phyloP scores from a whole-genome alignment of 2,113 vertebrate species.

The Nymphicus hollandicus region DNA sequence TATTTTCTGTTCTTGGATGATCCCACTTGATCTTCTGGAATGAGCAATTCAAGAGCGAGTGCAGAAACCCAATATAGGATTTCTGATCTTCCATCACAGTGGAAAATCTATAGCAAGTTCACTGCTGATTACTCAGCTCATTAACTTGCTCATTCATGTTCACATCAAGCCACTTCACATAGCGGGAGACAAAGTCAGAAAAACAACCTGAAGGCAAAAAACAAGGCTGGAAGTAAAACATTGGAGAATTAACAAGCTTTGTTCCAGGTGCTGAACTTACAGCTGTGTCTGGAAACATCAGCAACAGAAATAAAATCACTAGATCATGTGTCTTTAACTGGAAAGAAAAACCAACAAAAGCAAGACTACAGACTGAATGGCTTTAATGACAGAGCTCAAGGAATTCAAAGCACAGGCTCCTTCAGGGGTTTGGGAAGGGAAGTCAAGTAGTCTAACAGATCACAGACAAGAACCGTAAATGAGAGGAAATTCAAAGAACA shows the following conservation, averaged over 20 bases:
- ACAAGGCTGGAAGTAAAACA: neutral
- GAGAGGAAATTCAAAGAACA: neutral
- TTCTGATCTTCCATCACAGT: neutral
- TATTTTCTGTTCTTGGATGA: neutral
- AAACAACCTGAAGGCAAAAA: slow-evolving; percentile 25
- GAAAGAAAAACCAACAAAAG: neutral
- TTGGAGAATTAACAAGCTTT: neutral
- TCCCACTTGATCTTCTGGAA: neutral
- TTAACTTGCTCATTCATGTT: neutral
- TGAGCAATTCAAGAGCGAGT: neutral
- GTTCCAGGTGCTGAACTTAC: neutral
- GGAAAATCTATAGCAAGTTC: neutral
- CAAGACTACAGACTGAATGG: neutral
- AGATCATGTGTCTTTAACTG: neutral
- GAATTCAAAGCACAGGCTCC: neutral
- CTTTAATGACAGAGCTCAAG: neutral
- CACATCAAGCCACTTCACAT: neutral
- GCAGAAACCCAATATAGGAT: neutral
- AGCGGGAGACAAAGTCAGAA: neutral
- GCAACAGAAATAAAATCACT: neutral
- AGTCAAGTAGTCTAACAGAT: neutral
- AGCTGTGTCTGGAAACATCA: neutral
- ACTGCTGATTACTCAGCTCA: neutral
- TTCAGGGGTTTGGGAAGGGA: neutral
- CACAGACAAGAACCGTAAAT: neutral